Conservation (phyloP, 2,113 vertebrate genomes). For the Spea multiplicata region DNA sequence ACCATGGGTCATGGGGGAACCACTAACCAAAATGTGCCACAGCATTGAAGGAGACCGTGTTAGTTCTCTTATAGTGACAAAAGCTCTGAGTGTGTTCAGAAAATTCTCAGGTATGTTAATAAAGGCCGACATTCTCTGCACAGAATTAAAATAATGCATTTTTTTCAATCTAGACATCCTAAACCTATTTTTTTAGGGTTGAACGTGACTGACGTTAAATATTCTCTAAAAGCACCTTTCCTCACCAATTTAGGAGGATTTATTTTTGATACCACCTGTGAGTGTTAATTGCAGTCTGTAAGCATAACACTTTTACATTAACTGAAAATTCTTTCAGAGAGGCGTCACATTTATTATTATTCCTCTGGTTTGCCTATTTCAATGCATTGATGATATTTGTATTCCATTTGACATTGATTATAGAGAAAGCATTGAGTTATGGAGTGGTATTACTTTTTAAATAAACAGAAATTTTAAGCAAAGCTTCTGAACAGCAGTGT, state of each 20-base stretch:
- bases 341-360: background rate
- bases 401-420: constrained; percentile 1
- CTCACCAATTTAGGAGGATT: background rate
- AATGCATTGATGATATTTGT: constrained; percentile 10
- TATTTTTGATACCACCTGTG: background rate
- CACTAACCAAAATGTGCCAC: too few relatives aligned
- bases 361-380: background rate
- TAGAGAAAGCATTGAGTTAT: background rate
- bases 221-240: background rate
- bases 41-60: too few relatives aligned
- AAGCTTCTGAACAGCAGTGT: constrained; percentile 16
- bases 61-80: too few relatives aligned
- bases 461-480: constrained; percentile 5
- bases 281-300: constrained; percentile 10
- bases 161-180: too few relatives aligned
- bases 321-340: background rate
- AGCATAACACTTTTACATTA: background rate
- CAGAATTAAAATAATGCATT: too few relatives aligned
- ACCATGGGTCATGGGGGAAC: too few relatives aligned
- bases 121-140: too few relatives aligned
- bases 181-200: too few relatives aligned
- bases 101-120: too few relatives aligned
- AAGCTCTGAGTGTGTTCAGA: too few relatives aligned
- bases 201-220: background rate
- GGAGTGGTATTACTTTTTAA: background rate